These are phyloP conservation scores for Cichlasoma orientale DNA, from an alignment of 2,797 vertebrate species.

Conservation along the genomic window DNA sequence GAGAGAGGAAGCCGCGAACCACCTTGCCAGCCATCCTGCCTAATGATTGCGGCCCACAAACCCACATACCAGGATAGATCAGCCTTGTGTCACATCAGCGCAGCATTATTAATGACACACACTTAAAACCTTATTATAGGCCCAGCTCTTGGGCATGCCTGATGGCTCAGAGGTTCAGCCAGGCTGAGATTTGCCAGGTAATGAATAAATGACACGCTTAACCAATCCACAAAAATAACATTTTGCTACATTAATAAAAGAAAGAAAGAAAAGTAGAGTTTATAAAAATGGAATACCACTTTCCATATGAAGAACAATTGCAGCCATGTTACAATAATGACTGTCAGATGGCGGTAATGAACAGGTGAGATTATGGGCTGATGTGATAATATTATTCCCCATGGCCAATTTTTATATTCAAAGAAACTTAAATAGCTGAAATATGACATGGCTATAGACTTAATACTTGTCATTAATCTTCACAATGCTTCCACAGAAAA, in stretches of 20 bases:
- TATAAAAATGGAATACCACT: conserved; percentile 45
- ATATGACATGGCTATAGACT: conserved; percentile 49
- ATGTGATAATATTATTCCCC: conserved; percentile 58
- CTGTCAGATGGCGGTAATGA: conserved; percentile 41
- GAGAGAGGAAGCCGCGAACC: conserved; percentile 23
- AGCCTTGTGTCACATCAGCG: conserved; percentile 48
- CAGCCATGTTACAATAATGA: conserved; percentile 29
- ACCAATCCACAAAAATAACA: conserved; percentile 63
- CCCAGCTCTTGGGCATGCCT: conserved; percentile 30
- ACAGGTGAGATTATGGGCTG: conserved; percentile 51
- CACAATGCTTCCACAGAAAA: conserved; percentile 30
- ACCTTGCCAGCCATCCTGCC: conserved; percentile 14
- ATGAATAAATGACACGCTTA: conserved; percentile 76
- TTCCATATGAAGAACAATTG: conserved; percentile 37
- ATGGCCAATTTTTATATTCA: conserved; percentile 52
- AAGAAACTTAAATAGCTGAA: conserved; percentile 48
- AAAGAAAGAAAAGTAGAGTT: conserved; percentile 30
- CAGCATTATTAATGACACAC: conserved; percentile 70
- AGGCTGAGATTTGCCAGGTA: conserved; percentile 54
- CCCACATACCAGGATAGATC: conserved; percentile 56
- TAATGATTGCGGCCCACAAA: conserved; percentile 67
- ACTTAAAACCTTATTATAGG: conserved; percentile 74
- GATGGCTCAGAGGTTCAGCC: conserved; percentile 40
- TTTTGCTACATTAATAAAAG: conserved; percentile 48
- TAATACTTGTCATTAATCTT: conserved; percentile 66